These are phyloP conservation scores for Sebastes schlegelii DNA, from an alignment of 2,113 vertebrate genomes.

Conservation along the genomic window DNA sequence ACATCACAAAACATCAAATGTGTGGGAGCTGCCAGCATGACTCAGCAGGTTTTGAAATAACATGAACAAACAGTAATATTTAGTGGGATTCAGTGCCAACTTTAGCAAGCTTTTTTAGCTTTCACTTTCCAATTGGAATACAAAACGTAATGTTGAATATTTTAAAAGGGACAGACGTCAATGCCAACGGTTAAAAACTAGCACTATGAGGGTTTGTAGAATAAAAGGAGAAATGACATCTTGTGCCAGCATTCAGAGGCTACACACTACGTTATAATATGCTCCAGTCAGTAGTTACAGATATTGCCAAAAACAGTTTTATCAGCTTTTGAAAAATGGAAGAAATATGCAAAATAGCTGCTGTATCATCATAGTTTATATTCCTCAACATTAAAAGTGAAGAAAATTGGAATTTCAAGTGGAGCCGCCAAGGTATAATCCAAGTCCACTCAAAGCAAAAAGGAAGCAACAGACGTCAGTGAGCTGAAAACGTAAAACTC, in stretches of 20 bases:
- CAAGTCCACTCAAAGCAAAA: background rate
- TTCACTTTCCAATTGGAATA: background rate
- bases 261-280: too few species aligned
- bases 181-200: background rate
- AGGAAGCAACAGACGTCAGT: background rate
- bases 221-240: too few species aligned
- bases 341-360: background rate
- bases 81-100: background rate
- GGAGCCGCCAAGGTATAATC: rapidly evolving
- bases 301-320: background rate
- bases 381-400: background rate
- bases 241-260: too few species aligned
- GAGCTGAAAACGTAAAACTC: slow-evolving; percentile 9
- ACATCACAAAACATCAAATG: background rate
- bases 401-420: background rate
- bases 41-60: background rate
- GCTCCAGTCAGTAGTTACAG: too few species aligned
- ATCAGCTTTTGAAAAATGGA: background rate
- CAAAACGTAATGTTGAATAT: background rate
- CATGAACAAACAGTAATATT: background rate
- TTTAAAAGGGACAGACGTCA: background rate
- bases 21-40: background rate
- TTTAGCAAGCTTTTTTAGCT: background rate
- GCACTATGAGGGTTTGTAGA: too few species aligned
- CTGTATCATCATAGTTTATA: background rate